phyloP scores from a whole-genome alignment of 2,113 vertebrate genomes.

The Muntiacus reevesi region DNA sequence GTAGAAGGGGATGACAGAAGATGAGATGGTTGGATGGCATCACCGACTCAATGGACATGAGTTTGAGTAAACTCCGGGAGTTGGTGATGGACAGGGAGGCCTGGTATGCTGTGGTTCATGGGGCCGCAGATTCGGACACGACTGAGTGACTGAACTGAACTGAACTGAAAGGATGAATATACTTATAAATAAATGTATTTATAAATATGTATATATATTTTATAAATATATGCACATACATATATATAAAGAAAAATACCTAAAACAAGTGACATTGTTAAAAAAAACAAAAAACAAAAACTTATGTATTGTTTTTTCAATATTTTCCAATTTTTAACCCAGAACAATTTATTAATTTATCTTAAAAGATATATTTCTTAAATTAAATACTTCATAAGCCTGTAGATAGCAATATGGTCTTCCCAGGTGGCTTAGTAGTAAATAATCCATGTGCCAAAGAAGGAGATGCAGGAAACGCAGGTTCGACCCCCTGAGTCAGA shows the following conservation, averaged over 20 bases:
- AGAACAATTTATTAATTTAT: background rate
- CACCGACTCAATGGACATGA: background rate
- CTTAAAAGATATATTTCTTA: background rate
- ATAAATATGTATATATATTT: background rate
- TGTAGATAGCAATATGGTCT: background rate
- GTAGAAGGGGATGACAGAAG: background rate
- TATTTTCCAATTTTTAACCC: background rate
- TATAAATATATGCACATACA: background rate
- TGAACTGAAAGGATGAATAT: background rate
- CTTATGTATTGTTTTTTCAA: background rate
- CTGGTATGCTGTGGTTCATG: background rate
- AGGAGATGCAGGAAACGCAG: background rate
- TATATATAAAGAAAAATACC: background rate
- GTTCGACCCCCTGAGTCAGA: background rate
- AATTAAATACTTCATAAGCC: background rate
- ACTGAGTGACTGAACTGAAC: background rate
- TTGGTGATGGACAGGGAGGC: background rate
- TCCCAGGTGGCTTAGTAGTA: background rate
- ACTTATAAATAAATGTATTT: background rate
- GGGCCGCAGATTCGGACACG: fast-evolving
- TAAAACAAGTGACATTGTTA: background rate
- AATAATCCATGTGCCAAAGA: background rate
- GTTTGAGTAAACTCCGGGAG: background rate
- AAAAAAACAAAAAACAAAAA: background rate
- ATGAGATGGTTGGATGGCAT: background rate